These are phyloP conservation scores for Narcine bancroftii DNA, from an alignment of 2,113 vertebrate genomes.

Conservation along the genomic window DNA sequence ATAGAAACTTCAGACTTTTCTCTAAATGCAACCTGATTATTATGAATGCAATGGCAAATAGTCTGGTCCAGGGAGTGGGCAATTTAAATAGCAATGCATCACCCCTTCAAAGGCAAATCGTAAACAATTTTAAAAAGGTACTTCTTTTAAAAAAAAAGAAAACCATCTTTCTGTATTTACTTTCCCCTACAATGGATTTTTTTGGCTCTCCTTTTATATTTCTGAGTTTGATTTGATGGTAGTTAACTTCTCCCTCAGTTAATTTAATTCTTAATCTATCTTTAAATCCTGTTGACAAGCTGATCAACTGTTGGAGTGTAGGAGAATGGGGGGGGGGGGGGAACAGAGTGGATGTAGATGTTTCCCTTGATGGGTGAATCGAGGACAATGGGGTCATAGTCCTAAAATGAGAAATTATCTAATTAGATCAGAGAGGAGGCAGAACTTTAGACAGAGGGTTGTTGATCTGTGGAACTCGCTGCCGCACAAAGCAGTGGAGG, in stretches of 20 bases:
- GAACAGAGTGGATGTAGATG: no score
- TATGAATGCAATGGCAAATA: not conserved
- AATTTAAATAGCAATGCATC: not conserved
- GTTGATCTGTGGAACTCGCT: no score
- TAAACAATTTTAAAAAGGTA: not conserved
- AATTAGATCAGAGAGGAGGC: no score
- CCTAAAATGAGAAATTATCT: no score
- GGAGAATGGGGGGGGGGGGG: no score
- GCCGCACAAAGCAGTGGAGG: no score
- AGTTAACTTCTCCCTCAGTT: not conserved
- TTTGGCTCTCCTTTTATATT: not conserved
- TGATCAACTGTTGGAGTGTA: not conserved
- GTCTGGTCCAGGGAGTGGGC: not conserved
- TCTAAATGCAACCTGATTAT: not conserved
- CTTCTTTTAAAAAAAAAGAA: not conserved
- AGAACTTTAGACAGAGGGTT: no score
- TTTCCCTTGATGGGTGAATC: no score
- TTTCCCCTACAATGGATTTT: not conserved
- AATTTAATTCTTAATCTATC: not conserved
- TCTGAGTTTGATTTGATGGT: not conserved
- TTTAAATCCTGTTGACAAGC: not conserved
- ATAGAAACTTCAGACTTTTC: not conserved
- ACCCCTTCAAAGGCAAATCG: not conserved
- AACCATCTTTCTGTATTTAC: not conserved
- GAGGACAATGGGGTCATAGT: no score